Conservation (phyloP, 1,140 invertebrate genomes). For the Uloborus diversus region DNA sequence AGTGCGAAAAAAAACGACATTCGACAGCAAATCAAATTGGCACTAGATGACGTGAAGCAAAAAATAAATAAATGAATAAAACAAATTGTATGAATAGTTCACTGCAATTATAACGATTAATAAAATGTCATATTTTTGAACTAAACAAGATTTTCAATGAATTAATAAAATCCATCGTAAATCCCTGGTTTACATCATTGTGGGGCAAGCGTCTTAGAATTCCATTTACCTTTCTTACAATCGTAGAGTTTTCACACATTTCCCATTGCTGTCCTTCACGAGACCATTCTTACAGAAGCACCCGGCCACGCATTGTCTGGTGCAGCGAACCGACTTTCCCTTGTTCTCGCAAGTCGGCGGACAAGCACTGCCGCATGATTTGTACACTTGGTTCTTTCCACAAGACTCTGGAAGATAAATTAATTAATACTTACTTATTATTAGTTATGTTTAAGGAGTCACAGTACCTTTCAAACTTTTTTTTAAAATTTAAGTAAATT, state of each 20-base stretch:
- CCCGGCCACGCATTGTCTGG: not conserved
- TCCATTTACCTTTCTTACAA: not conserved
- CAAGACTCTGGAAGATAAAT: too few relatives aligned
- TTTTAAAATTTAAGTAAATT: too few relatives aligned
- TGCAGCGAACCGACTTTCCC: not conserved
- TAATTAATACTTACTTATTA: too few relatives aligned
- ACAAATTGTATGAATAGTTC: not conserved
- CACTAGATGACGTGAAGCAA: too few relatives aligned
- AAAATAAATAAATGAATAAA: not conserved
- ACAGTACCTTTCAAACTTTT: too few relatives aligned
- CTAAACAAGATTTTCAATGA: not conserved
- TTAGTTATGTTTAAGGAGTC: too few relatives aligned
- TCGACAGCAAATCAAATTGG: too few relatives aligned
- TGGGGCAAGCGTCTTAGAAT: too few relatives aligned
- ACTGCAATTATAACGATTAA: not conserved
- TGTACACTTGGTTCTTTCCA: not conserved
- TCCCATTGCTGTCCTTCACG: not conserved
- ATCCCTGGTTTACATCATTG: too few relatives aligned
- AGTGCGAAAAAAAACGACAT: too few relatives aligned
- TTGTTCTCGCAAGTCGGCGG: not conserved
- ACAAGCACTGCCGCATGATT: not conserved
- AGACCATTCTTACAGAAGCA: constrained; percentile 18
- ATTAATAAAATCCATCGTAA: too few relatives aligned
- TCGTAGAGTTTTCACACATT: not conserved
- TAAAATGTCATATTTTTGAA: not conserved